Percentiles rank a stretch among this genome's conserved stretches.
phyloP scores from a whole-genome alignment of 2,113 vertebrate species.

The Clarias magur region DNA sequence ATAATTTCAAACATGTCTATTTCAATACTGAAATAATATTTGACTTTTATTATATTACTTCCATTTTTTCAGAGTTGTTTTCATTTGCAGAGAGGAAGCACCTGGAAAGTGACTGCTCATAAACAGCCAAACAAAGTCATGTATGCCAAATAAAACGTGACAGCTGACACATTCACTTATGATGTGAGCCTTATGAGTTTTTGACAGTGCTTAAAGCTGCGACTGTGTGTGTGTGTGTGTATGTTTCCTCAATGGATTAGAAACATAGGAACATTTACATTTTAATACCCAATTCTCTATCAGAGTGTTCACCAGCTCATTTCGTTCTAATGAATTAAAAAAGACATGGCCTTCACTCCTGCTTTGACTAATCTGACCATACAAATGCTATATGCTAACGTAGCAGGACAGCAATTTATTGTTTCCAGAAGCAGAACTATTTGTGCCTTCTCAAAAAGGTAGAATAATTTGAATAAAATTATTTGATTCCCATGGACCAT shows the following conservation, averaged over 20 bases:
- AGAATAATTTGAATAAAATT: neutral
- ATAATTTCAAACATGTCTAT: neutral
- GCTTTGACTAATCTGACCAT: conserved; percentile 18
- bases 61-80: neutral
- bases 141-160: conserved; percentile 38
- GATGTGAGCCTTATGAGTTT: conserved; percentile 21
- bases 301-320: conserved; percentile 32
- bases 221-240: conserved; percentile 4
- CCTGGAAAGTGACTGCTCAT: conserved; percentile 18
- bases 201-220: conserved; percentile 20
- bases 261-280: conserved; percentile 37
- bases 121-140: conserved; percentile 30
- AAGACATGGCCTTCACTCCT: conserved; percentile 24
- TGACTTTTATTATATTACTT: neutral
- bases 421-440: conserved; percentile 16
- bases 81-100: conserved; percentile 21
- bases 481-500: neutral
- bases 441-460: conserved; percentile 1
- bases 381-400: conserved; percentile 12
- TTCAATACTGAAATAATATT: neutral
- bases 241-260: neutral
- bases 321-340: conserved; percentile 24
- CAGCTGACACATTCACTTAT: conserved; percentile 36
- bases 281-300: conserved; percentile 26
- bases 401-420: conserved; percentile 19